Evolutionary conservation across 2,113 vertebrate species (phyloP), one percentile per base, ranked within the genome.

Genomic region (Mustela lutreola): DNA sequence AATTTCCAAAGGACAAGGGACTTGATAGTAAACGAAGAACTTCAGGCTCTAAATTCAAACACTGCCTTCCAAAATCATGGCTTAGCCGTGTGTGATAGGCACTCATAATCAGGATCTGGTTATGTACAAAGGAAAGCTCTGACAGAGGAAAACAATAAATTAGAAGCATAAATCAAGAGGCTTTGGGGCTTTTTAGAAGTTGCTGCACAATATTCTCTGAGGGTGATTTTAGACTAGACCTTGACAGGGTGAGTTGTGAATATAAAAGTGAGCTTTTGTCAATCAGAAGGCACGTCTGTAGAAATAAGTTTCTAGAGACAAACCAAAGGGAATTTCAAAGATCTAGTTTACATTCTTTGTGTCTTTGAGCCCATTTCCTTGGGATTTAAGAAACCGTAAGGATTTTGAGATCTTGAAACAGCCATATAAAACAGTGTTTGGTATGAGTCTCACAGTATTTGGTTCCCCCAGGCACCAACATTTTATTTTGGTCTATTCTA

Each of bases 251-350:
- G 95, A 96, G 94, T 70, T 45, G 96, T 97, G 97, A 97, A 98
- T 96, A 91, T 91, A 76, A 98, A 98, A 96, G 90, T 97, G 92
- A 95, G 97, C 96, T 97, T 96, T 98, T 97, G 98, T 98, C 97
- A 95, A 91, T 98, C 98, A 84, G 91, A 92, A 96, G 53, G 96
- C 92, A 92, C 96, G 97, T 96, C 97, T 93, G 91, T 94, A 95
- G 76, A 92, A 96, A 87, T 91, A 90, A 81, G 91, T 95, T 97
- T 96, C 97, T 70, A 71, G 26, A 94, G 97, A 97, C 76, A 71
- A 97, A 97, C 97, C 93, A 12, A 95, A 97, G 97, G 96, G 97
- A 97, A 98, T 98, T 98, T 97, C 97, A 97, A 97, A 98, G 94
- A 97, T 93, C 97, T 97, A 92, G 96, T 98, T 98, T 97, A 97